Evolutionary conservation across 1,140 invertebrate genomes (phyloP).

Genomic region (Melanaphis sacchari): DNA sequence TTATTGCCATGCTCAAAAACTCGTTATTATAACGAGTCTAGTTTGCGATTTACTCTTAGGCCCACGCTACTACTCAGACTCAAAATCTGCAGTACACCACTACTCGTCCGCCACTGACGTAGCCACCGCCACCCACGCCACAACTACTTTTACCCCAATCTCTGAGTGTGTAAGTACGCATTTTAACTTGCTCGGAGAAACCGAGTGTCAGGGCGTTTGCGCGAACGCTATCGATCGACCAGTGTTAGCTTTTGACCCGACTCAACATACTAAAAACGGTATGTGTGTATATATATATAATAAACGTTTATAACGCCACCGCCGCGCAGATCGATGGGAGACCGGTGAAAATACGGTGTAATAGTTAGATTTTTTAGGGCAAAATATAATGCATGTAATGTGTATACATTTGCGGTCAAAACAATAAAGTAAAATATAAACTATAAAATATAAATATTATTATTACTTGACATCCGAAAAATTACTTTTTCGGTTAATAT

Average conservation of each 20-base stretch:
- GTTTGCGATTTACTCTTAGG: neutral
- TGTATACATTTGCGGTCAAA: neutral
- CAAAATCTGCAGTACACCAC: neutral
- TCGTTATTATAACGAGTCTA: conserved; percentile 3
- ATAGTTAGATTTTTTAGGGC: neutral
- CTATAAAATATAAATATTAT: neutral
- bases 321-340: conserved; percentile 21
- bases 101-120: neutral
- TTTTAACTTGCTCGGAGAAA: conserved; percentile 24
- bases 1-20: neutral
- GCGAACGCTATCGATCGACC: conserved; percentile 42
- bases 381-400: conserved; percentile 13
- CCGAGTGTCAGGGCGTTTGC: conserved; percentile 35
- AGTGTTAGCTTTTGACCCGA: conserved; percentile 53
- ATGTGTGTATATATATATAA: neutral
- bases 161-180: neutral
- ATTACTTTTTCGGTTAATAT: neutral
- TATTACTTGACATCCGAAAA: neutral
- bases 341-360: neutral
- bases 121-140: neutral
- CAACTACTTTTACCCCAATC: neutral
- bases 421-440: neutral
- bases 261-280: conserved; percentile 48
- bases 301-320: neutral
- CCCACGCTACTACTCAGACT: neutral